These are phyloP conservation scores for Pipistrellus nathusii DNA, from an alignment of 2,797 vertebrate species.

Conservation along the genomic window DNA sequence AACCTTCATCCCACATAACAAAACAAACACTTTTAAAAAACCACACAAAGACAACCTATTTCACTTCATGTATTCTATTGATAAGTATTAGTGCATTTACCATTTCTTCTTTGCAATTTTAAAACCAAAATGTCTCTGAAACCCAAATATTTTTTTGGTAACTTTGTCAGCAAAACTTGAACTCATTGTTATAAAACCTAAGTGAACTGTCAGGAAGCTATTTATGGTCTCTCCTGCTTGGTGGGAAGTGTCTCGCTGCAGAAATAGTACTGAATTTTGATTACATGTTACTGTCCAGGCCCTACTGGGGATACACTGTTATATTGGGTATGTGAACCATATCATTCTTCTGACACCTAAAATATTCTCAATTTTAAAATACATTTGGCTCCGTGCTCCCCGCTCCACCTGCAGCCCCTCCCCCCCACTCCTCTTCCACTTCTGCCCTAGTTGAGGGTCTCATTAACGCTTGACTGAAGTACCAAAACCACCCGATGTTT, in stretches of 20 bases:
- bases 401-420: no score
- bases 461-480: neutral
- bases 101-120: conserved; percentile 37
- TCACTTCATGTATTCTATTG: conserved; percentile 22
- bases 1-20: neutral
- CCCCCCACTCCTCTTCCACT: neutral
- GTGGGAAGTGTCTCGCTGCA: neutral
- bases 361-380: conserved; percentile 9
- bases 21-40: neutral
- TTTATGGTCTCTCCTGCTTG: neutral
- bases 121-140: neutral
- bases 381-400: neutral
- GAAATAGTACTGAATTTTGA: neutral
- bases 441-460: neutral
- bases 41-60: neutral
- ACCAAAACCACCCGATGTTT: neutral
- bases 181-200: neutral
- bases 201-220: neutral
- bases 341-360: neutral
- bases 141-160: neutral
- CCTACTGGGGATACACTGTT: neutral
- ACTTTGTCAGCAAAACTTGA: conserved; percentile 38
- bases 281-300: neutral
- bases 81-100: neutral
- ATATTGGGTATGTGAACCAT: neutral